Conservation (phyloP, 2,888 invertebrate genomes). For the Empis stercorea region DNA sequence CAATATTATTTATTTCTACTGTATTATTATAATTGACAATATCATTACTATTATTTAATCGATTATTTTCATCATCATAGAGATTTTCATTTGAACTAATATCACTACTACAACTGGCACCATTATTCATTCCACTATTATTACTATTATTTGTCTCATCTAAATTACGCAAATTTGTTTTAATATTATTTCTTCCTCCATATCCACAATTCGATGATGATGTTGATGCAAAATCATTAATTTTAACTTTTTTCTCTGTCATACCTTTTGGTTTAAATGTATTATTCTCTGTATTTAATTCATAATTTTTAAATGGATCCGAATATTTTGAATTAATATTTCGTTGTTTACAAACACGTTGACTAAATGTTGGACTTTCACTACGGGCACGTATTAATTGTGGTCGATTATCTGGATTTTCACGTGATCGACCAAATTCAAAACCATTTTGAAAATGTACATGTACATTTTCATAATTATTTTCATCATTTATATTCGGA, state of each 20-base stretch:
- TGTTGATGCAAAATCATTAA: background rate
- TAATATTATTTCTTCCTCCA: too few relatives aligned
- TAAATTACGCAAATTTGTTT: too few relatives aligned
- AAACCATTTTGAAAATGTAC: constrained; percentile 36
- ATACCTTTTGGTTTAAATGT: constrained; percentile 28
- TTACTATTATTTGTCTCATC: too few relatives aligned
- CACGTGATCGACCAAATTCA: constrained; percentile 33
- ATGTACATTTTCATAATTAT: constrained; percentile 34
- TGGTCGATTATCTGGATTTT: constrained; percentile 22
- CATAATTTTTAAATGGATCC: constrained; percentile 33
- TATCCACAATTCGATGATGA: background rate
- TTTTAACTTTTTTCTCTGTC: background rate
- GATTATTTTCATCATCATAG: too few relatives aligned
- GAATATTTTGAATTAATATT: constrained; percentile 13
- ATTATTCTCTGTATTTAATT: constrained; percentile 31
- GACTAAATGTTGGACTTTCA: constrained; percentile 31
- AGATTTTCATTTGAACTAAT: too few relatives aligned
- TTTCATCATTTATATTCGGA: constrained; percentile 31
- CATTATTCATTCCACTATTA: too few relatives aligned
- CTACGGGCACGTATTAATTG: constrained; percentile 29
- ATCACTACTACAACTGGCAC: too few relatives aligned
- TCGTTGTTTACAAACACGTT: constrained; percentile 17
- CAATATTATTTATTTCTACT: too few relatives aligned
- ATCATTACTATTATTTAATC: too few relatives aligned
- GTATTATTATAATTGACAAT: too few relatives aligned